Percentiles rank a stretch among this genome's conserved stretches.
Conservation (phyloP, 2,888 invertebrate species). For the Harpalus rubripes region DNA sequence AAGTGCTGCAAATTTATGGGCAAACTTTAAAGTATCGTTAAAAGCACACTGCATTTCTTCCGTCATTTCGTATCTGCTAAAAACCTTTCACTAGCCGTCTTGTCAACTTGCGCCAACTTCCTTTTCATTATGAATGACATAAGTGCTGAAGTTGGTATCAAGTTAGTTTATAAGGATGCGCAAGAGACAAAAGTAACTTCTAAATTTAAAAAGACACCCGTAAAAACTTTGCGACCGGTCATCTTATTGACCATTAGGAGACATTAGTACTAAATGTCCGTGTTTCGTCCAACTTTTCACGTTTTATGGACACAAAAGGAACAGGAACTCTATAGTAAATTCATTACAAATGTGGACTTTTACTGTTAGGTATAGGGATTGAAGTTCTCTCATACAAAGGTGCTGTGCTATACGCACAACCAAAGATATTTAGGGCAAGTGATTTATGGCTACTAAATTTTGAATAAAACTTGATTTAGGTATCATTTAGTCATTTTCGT, state of each 20-base stretch:
- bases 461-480: no score
- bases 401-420: not conserved
- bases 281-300: slow-evolving; percentile 21
- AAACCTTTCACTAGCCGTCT: slow-evolving; percentile 24
- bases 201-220: slow-evolving; percentile 55
- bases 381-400: not conserved
- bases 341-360: slow-evolving; percentile 12
- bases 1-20: slow-evolving; percentile 33
- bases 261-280: slow-evolving; percentile 36
- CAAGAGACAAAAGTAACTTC: slow-evolving; percentile 35
- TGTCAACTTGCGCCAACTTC: slow-evolving; percentile 15
- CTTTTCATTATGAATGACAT: slow-evolving; percentile 48
- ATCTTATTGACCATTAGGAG: slow-evolving; percentile 42
- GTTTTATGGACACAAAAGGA: slow-evolving; percentile 18
- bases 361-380: not conserved
- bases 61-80: slow-evolving; percentile 25
- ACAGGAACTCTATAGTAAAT: slow-evolving; percentile 4
- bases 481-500: no score
- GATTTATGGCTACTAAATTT: no score
- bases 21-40: slow-evolving; percentile 33
- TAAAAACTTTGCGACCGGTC: slow-evolving; percentile 41
- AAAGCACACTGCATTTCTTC: slow-evolving; percentile 11
- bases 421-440: no score
- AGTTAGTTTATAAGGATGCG: slow-evolving; percentile 51
- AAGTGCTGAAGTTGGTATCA: slow-evolving; percentile 40